Conservation (phyloP, 2,113 vertebrate genomes). For the Tupaia chinensis region DNA sequence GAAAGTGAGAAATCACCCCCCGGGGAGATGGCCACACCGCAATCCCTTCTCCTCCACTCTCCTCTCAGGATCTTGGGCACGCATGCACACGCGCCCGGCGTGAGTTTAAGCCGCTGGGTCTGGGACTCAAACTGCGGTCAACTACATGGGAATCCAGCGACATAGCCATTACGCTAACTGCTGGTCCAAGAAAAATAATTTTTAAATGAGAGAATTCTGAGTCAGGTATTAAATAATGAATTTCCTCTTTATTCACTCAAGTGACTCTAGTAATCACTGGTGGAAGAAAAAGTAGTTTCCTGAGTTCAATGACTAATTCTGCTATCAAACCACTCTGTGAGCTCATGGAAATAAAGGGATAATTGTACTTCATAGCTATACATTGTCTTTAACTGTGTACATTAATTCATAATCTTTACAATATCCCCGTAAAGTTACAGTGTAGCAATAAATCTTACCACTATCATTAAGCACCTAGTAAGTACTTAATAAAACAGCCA, state of each 20-base stretch:
- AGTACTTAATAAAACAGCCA: background rate
- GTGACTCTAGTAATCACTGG: background rate
- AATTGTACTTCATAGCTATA: background rate
- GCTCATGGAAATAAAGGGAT: slow-evolving; percentile 7
- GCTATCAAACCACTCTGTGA: background rate
- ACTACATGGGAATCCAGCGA: too few species aligned
- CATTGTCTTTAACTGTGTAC: background rate
- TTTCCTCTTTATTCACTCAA: background rate
- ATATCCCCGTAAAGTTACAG: background rate
- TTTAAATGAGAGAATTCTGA: background rate
- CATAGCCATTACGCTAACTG: too few species aligned
- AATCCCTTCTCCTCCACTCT: too few species aligned
- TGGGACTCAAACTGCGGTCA: too few species aligned
- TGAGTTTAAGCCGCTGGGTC: too few species aligned
- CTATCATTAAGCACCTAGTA: background rate
- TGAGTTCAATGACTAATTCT: slow-evolving; percentile 24
- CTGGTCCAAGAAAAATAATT: too few species aligned
- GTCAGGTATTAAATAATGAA: background rate
- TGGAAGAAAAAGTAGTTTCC: background rate
- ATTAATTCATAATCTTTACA: slow-evolving; percentile 31
- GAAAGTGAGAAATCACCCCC: too few species aligned
- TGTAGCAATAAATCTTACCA: background rate
- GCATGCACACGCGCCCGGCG: too few species aligned
- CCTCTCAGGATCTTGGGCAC: too few species aligned
- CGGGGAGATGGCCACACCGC: too few species aligned